phyloP scores from a whole-genome alignment of 2,797 vertebrate species.

The Rachycentron canadum region DNA sequence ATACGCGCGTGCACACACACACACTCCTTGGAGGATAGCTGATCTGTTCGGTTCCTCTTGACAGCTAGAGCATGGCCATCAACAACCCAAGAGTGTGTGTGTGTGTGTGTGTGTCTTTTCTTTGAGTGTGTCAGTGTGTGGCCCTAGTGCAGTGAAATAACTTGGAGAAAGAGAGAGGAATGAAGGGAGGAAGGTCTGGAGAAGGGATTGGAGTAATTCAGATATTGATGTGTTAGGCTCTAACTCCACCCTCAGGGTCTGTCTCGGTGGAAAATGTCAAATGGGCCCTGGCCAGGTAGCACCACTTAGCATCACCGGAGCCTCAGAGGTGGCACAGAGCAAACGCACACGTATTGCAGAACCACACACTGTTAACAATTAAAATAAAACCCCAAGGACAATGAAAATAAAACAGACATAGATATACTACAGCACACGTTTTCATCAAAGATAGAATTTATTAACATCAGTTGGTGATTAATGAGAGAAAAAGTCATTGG shows the following conservation, averaged over 20 bases:
- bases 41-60: constrained; percentile 75
- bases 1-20: constrained; percentile 20
- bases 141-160: constrained; percentile 52
- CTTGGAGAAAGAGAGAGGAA: constrained; percentile 54
- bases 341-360: constrained; percentile 20
- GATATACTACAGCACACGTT: not conserved
- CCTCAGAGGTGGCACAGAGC: constrained; percentile 44
- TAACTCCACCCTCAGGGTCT: constrained; percentile 73
- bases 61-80: constrained; percentile 73
- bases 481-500: too few species aligned
- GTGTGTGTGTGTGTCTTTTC: constrained; percentile 16
- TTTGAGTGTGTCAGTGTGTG: constrained; percentile 14
- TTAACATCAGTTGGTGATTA: too few species aligned
- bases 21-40: constrained; percentile 62
- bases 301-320: constrained; percentile 55
- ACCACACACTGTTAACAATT: not conserved
- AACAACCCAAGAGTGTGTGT: constrained; percentile 31
- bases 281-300: constrained; percentile 48
- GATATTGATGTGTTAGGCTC: constrained; percentile 75
- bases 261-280: constrained; percentile 74
- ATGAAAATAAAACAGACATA: not conserved
- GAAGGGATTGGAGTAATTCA: constrained; percentile 67
- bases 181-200: constrained; percentile 36
- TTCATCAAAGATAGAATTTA: too few species aligned
- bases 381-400: not conserved